phyloP scores from a whole-genome alignment of 2,113 vertebrate species.

The Tachysurus fulvidraco region DNA sequence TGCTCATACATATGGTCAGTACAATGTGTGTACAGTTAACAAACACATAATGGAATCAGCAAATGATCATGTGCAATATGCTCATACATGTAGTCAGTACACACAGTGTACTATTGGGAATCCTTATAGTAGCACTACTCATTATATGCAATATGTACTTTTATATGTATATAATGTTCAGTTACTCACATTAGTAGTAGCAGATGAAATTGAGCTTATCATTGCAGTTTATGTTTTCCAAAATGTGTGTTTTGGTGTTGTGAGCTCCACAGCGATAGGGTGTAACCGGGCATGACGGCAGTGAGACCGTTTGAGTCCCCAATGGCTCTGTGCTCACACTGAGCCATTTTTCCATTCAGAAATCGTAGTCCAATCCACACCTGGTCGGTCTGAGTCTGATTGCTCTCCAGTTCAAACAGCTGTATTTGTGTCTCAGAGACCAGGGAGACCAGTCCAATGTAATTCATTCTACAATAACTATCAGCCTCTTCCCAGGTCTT shows the following conservation, averaged over 20 bases:
- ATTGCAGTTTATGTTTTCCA: constrained; percentile 56
- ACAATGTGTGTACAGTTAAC: no score
- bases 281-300: constrained; percentile 43
- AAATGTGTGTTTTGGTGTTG: not conserved
- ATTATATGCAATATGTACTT: no score
- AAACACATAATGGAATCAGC: no score
- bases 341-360: constrained; percentile 32
- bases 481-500: constrained; percentile 28
- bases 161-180: no score
- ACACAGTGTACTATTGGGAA: no score
- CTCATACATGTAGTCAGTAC: no score
- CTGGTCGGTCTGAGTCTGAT: not conserved
- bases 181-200: constrained; percentile 16
- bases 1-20: no score
- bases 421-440: not conserved
- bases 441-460: constrained; percentile 16
- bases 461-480: constrained; percentile 10
- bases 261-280: constrained; percentile 53
- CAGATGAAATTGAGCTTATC: constrained; percentile 61
- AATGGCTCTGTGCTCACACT: not conserved
- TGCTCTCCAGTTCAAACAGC: not conserved
- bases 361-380: constrained; percentile 45
- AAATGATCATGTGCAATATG: no score
- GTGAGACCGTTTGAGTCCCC: not conserved
- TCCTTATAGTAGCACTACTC: no score